Evolutionary conservation across 2,113 vertebrate species (phyloP).

Genomic region (Willisornis vidua): DNA sequence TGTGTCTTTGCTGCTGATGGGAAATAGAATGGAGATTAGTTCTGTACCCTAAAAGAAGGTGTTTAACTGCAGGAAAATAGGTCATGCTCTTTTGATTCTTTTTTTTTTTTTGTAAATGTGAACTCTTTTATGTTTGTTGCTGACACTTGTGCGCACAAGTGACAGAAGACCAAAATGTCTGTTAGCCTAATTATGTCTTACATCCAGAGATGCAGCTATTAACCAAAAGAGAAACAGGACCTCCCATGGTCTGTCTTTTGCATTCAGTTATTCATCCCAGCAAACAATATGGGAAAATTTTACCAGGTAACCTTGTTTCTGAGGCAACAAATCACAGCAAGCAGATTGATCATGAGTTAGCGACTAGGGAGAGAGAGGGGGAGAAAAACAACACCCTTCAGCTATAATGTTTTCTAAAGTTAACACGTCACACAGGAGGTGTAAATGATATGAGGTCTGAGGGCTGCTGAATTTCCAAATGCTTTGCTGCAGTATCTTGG

Average conservation of each 20-base stretch:
- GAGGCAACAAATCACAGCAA: conserved; percentile 30
- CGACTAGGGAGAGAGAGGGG: rapidly evolving
- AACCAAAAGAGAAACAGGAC: neutral
- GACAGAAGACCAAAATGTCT: conserved; percentile 34
- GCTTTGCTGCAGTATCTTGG: conserved; percentile 32
- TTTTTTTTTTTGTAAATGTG: neutral
- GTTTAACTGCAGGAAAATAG: conserved; percentile 36
- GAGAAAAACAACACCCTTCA: conserved; percentile 12
- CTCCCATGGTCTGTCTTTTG: neutral
- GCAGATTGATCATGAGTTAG: neutral
- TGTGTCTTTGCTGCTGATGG: neutral
- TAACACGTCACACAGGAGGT: neutral
- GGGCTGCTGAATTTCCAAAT: conserved; percentile 33
- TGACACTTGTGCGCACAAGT: neutral
- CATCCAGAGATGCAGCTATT: conserved; percentile 15
- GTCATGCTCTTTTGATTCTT: conserved; percentile 21
- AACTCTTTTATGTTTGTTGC: conserved; percentile 13
- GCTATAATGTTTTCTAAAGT: conserved; percentile 45
- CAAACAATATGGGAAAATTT: conserved; percentile 8
- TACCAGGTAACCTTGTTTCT: conserved; percentile 24
- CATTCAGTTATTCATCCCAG: neutral
- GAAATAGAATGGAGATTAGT: neutral
- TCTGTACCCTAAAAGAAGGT: conserved; percentile 16
- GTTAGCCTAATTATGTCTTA: conserved; percentile 42
- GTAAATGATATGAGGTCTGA: conserved; percentile 46